Base-by-base conservation (phyloP, 2,888 invertebrate species). In the Leptinotarsa juncta region DNA sequence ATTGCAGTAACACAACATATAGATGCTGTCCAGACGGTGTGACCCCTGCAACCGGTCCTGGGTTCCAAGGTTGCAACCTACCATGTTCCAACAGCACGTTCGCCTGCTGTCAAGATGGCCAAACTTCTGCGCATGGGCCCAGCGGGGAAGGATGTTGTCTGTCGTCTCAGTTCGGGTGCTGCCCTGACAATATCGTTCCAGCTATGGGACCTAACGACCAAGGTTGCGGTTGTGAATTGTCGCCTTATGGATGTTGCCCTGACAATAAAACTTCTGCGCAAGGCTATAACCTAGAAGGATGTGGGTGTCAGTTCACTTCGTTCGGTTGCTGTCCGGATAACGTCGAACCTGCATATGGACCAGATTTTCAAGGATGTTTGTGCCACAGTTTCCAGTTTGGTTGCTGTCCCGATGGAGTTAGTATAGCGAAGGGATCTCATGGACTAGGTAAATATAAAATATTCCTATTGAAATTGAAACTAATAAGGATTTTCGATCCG, bases 361-460 rank as follows among this genome's bases (percentile, higher is more conserved):
- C 94, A 0, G 91, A 94, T 79, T 93, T 90, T 83, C 91, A 94
- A 81, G 98, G 97, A 15, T 98, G 98, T 84, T 90, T 91, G 0
- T 96, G 96, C 84, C 91, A 93, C 84, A 94, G 96, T 0, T 94
- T 92, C 89, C 95, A 96, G 85, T 96, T 96, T 85, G 97, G 97
- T 2, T 97, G 97, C 84, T 97, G 97, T 83, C 92, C 94, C 0
- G 96, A 97, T 88, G 96, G 96, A 0, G 88, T 93, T 75, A 93
- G 93, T 0, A 87, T 90, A 70, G 95, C 96, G 4, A 91, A 91
- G 84, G 97, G 97, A 76, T 91, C 92, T 2, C 91, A 91, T 77
- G 89, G 90, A 80, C 92, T 92, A 88, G 93, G 91, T 90, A 85
- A 57, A 23, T 20, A 14, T 15, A 3, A 57, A 57, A 57, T 14